Evolutionary conservation across 2,888 invertebrate species (phyloP).

Genomic region (Noctua pronuba): DNA sequence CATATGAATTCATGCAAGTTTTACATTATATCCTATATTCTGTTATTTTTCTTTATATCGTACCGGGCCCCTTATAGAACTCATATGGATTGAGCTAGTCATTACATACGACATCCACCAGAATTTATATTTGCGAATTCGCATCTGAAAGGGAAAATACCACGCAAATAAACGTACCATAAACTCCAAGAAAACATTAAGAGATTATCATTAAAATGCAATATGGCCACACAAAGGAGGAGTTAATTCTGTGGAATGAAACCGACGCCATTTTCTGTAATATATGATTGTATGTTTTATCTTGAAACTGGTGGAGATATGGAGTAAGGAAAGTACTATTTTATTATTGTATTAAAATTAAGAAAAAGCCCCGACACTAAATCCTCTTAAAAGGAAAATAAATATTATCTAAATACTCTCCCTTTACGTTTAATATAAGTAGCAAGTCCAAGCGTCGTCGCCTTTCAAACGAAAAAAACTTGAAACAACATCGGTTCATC

Average conservation of each 20-base stretch:
- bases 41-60: no score
- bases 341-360: not conserved
- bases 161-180: constrained; percentile 2
- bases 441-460: no score
- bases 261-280: constrained; percentile 8
- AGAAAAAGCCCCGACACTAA: not conserved
- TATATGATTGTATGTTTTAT: constrained; percentile 19
- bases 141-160: constrained; percentile 4
- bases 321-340: not conserved
- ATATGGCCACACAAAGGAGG: constrained; percentile 21
- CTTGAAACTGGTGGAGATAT: not conserved
- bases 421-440: no score
- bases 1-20: no score
- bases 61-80: no score
- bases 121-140: constrained; percentile 7
- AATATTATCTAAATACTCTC: no score
- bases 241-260: constrained; percentile 25
- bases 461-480: no score
- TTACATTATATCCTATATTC: no score
- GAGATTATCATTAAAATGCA: constrained; percentile 52
- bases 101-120: no score
- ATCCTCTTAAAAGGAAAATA: no score
- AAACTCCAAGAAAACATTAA: constrained; percentile 19
- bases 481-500: no score
- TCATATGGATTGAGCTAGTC: no score